A percentile compares a stretch with the other conserved stretches of the same genome.
Conservation (phyloP, 2,113 vertebrate species). For the Tragulus kanchil region DNA sequence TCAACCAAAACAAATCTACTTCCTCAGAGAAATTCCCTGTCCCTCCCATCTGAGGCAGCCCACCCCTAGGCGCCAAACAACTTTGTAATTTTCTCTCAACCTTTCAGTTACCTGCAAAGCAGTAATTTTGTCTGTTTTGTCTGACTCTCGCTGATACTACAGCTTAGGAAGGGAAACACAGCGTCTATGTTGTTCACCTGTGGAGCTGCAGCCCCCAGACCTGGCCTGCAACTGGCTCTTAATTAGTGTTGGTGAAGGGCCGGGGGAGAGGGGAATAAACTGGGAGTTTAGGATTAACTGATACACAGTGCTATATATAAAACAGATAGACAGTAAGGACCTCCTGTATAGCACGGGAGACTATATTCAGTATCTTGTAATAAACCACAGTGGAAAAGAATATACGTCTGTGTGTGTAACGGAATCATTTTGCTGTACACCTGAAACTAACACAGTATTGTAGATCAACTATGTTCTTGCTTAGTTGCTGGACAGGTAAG, state of each 20-base stretch:
- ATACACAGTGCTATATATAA: neutral
- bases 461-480: neutral
- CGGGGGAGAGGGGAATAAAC: neutral
- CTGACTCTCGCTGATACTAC: neutral
- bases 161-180: neutral
- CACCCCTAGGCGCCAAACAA: no score
- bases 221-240: neutral
- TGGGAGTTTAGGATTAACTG: neutral
- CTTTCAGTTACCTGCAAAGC: neutral
- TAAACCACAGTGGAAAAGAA: neutral
- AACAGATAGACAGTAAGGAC: neutral
- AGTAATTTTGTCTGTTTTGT: neutral
- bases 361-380: neutral
- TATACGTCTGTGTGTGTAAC: neutral
- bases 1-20: neutral
- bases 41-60: no score
- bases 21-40: neutral
- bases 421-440: neutral
- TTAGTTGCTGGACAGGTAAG: neutral
- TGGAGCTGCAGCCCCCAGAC: neutral
- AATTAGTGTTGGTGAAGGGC: accelerated
- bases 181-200: neutral
- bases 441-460: no score
- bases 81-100: neutral
- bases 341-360: neutral